A percentile compares a stretch with the other conserved stretches of the same genome.
Conservation (phyloP, 1,140 invertebrate genomes). For the Calliphora vicina region DNA sequence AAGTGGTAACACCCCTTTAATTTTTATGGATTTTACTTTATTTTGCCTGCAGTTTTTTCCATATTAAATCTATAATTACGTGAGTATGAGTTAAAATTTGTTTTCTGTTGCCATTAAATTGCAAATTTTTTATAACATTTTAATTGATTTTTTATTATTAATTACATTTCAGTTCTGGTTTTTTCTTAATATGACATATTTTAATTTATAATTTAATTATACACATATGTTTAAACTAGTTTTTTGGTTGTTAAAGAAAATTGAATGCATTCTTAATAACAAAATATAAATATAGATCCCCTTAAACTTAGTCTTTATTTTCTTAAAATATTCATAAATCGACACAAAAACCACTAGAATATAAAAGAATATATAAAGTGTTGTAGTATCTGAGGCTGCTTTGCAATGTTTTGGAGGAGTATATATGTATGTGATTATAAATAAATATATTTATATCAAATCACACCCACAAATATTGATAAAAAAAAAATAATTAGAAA, state of each 20-base stretch:
- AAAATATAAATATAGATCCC: too few species aligned
- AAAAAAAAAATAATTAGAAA: too few species aligned
- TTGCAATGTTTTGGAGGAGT: too few species aligned
- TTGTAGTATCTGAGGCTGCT: too few species aligned
- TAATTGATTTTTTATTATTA: constrained; percentile 3
- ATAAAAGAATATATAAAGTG: not conserved
- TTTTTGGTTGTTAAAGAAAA: too few species aligned
- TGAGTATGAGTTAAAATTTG: not conserved
- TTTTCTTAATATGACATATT: not conserved
- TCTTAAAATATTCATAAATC: too few species aligned
- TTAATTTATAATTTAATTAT: not conserved
- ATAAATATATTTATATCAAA: too few species aligned
- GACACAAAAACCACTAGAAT: too few species aligned
- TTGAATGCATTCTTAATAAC: too few species aligned
- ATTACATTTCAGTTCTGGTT: not conserved
- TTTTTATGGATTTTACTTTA: not conserved
- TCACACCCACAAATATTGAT: too few species aligned
- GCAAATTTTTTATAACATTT: not conserved
- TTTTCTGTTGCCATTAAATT: not conserved
- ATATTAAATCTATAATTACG: not conserved
- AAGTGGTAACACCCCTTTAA: not conserved
- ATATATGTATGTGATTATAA: too few species aligned
- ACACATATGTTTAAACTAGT: not conserved
- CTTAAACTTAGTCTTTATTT: too few species aligned
- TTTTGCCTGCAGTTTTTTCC: not conserved